These are phyloP conservation scores for Stenolophus ochropezus DNA, from an alignment of 2,888 invertebrate species.

Conservation along the genomic window DNA sequence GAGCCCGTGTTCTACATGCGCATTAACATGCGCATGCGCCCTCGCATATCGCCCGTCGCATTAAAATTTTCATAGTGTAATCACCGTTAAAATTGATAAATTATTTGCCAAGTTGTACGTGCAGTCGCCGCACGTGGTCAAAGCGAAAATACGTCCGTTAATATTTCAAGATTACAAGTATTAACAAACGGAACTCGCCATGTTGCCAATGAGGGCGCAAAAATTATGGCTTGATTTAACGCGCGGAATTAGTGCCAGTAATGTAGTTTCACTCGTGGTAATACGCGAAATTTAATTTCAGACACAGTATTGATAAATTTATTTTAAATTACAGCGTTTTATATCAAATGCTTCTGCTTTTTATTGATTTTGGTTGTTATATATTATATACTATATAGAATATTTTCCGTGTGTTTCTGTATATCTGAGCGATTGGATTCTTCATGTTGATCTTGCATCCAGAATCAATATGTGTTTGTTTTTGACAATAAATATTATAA, in stretches of 20 bases:
- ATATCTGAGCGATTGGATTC: no score
- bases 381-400: no score
- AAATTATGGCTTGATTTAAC: slow-evolving; percentile 26
- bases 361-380: no score
- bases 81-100: slow-evolving; percentile 60
- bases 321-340: not conserved
- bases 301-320: not conserved
- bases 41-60: slow-evolving; percentile 19
- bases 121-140: slow-evolving; percentile 22
- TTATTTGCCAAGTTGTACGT: slow-evolving; percentile 54
- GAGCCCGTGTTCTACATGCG: slow-evolving; percentile 27
- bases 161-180: slow-evolving; percentile 57
- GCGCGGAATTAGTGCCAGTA: not conserved
- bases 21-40: slow-evolving; percentile 14
- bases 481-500: no score
- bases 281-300: not conserved
- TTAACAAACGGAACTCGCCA: slow-evolving; percentile 9
- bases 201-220: slow-evolving; percentile 8
- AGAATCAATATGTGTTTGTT: no score
- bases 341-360: no score
- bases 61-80: slow-evolving; percentile 60
- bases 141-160: slow-evolving; percentile 53
- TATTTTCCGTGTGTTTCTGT: no score
- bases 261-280: slow-evolving; percentile 2
- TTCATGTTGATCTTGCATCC: no score